phyloP scores from a whole-genome alignment of 2,888 invertebrate genomes.

The Dermolepida albohirtum region DNA sequence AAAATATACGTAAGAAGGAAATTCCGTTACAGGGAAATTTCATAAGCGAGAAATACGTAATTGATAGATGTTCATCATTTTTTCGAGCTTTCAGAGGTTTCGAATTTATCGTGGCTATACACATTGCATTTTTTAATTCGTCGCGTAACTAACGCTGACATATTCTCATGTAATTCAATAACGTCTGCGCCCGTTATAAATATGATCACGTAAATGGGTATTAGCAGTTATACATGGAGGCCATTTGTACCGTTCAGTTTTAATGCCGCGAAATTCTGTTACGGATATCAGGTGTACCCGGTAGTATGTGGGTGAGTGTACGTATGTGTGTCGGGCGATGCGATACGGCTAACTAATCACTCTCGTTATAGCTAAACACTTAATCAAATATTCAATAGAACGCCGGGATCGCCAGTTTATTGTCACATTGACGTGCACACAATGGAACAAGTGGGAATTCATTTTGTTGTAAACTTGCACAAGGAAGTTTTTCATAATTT shows the following conservation, averaged over 20 bases:
- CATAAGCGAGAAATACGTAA: slow-evolving; percentile 5
- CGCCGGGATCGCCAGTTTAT: neutral
- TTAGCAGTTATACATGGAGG: slow-evolving; percentile 39
- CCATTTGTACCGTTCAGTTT: slow-evolving; percentile 40
- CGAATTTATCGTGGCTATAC: slow-evolving; percentile 21
- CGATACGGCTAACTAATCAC: slow-evolving; percentile 28
- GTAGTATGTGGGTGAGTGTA: neutral
- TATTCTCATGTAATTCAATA: slow-evolving; percentile 38
- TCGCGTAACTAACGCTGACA: slow-evolving; percentile 28
- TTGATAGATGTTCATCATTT: slow-evolving; percentile 26
- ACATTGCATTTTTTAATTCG: slow-evolving; percentile 28
- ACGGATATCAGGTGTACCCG: slow-evolving; percentile 33
- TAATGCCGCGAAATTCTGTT: slow-evolving; percentile 39
- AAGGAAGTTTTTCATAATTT: too few species aligned
- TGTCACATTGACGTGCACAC: too few species aligned
- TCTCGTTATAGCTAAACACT: slow-evolving; percentile 30
- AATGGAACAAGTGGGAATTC: too few species aligned
- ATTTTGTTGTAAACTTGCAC: too few species aligned
- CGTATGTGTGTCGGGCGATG: slow-evolving; percentile 3
- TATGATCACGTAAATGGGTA: slow-evolving; percentile 35
- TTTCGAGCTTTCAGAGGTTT: slow-evolving; percentile 20
- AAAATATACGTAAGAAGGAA: too few species aligned
- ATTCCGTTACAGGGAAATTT: too few species aligned
- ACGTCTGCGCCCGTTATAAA: slow-evolving; percentile 31
- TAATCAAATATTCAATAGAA: slow-evolving; percentile 33